Base-by-base conservation (phyloP, 2,797 vertebrate genomes). In the Chaetodon trifasciatus region DNA sequence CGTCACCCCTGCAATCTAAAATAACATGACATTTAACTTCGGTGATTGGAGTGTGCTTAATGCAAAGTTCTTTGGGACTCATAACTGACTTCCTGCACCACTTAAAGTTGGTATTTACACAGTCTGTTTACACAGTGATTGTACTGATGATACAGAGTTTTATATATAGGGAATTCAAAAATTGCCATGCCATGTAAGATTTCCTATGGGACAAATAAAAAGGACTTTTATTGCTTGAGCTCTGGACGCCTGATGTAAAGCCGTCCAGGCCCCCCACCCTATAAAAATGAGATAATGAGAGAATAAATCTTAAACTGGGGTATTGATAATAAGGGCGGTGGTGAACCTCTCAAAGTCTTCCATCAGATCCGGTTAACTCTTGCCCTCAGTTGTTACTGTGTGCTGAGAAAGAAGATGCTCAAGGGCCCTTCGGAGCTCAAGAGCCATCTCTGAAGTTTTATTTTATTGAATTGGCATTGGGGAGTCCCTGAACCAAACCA, bases 391-490 rank as follows among this genome's bases (percentile, higher is more conserved):
- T 81, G 68, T 84, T 72, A 80, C 68, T 78, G 46, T 65, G 42
- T 63, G 71, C 61, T 40, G 44, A 72, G 55, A 78, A 69, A 70
- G 53, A 86, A 76, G 75, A 87, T 74, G 47, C 82, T 86, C 23
- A 46, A 72, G 83, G 77, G 86, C 71, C 81, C 79, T 79, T 37
- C 52, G 55, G 82, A 85, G 85, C 83, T 77, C 61, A 71, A 84
- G 69, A 78, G 67, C 74, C 66, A 64, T 86, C 74, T 87, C 79
- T 81, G 61, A 90, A 90, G 74, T 79, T 88, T 68, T 61, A 61
- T 80, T 90, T 85, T 76, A 85, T 88, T 88, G 82, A 90, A 91
- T 79, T 86, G 87, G 64, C 81, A 63, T 75, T 74, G 23, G 83
- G 74, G 84, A 91, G 83, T 89, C 85, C 72, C 78, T 85, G 73